Evolutionary conservation across 2,797 vertebrate species (phyloP).

Genomic region (Discoglossus pictus): DNA sequence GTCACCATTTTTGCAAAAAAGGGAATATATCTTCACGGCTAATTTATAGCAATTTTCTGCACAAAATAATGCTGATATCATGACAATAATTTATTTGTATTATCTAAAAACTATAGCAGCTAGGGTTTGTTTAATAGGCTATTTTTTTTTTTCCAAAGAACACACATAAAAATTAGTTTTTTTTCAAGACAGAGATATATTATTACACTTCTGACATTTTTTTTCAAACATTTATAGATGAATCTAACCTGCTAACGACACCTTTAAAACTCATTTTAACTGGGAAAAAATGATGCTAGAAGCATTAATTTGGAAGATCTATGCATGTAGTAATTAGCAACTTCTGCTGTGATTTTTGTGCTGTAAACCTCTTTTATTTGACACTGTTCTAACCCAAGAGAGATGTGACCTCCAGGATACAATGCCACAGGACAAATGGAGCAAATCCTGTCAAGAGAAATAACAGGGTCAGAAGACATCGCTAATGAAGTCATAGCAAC

Average conservation of each 20-base stretch:
- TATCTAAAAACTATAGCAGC: too few species aligned
- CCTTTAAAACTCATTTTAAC: conserved; percentile 65
- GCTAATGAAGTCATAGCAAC: conserved; percentile 85
- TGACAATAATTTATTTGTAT: too few species aligned
- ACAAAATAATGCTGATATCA: not conserved
- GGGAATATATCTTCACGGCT: conserved; percentile 3
- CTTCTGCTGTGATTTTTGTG: conserved; percentile 56
- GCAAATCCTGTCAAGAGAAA: conserved; percentile 79
- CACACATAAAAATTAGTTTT: conserved; percentile 14
- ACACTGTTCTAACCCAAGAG: conserved; percentile 66
- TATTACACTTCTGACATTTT: conserved; percentile 24
- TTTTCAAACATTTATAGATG: conserved; percentile 58
- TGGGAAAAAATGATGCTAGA: conserved; percentile 47
- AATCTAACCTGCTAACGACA: conserved; percentile 73
- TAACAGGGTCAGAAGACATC: conserved; percentile 81
- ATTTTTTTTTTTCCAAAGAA: not conserved
- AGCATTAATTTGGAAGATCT: conserved; percentile 62
- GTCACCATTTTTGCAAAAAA: conserved; percentile 9
- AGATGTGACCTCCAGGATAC: conserved; percentile 72
- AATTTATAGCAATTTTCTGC: not conserved
- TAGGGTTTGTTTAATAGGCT: too few species aligned
- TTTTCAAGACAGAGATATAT: conserved; percentile 54
- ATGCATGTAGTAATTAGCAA: conserved; percentile 68
- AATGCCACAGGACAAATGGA: conserved; percentile 73
- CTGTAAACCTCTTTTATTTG: conserved; percentile 65